Conservation (phyloP, 2,888 invertebrate genomes). For the Zhuqinia jingwanae region DNA sequence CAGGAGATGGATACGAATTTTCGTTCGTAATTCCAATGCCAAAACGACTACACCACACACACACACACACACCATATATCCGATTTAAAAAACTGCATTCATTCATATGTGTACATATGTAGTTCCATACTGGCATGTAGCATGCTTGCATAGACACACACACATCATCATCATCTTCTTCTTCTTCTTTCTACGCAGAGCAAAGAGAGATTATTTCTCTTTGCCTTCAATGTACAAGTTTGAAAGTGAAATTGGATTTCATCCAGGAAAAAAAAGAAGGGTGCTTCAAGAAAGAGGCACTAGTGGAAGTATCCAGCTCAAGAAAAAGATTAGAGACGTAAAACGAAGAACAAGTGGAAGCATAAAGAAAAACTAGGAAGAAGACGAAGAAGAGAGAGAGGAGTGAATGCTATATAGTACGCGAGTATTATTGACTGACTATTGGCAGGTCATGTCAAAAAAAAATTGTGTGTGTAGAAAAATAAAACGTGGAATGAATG, state of each 20-base stretch:
- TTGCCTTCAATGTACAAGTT: neutral
- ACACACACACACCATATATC: neutral
- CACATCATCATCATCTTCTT: neutral
- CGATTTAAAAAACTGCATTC: slow-evolving; percentile 35
- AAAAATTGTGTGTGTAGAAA: neutral
- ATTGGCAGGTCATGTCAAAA: slow-evolving; percentile 43
- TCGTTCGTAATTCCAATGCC: too few relatives aligned
- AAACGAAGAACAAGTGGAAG: slow-evolving; percentile 30
- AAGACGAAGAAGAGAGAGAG: neutral
- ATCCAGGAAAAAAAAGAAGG: slow-evolving; percentile 60
- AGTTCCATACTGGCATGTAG: too few relatives aligned
- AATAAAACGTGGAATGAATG: slow-evolving; percentile 33
- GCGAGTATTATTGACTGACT: slow-evolving; percentile 33
- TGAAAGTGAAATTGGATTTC: slow-evolving; percentile 69
- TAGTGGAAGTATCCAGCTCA: slow-evolving; percentile 2
- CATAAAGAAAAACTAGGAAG: too few relatives aligned
- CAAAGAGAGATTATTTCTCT: slow-evolving; percentile 9
- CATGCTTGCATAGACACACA: neutral
- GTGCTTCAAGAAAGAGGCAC: slow-evolving; percentile 44
- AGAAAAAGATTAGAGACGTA: slow-evolving; percentile 44
- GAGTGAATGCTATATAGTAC: neutral
- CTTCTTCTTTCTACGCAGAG: neutral
- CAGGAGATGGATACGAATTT: slow-evolving; percentile 7
- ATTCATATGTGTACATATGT: neutral
- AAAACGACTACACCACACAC: neutral